phyloP scores from a whole-genome alignment of 2,113 vertebrate genomes.

The Agapornis roseicollis region DNA sequence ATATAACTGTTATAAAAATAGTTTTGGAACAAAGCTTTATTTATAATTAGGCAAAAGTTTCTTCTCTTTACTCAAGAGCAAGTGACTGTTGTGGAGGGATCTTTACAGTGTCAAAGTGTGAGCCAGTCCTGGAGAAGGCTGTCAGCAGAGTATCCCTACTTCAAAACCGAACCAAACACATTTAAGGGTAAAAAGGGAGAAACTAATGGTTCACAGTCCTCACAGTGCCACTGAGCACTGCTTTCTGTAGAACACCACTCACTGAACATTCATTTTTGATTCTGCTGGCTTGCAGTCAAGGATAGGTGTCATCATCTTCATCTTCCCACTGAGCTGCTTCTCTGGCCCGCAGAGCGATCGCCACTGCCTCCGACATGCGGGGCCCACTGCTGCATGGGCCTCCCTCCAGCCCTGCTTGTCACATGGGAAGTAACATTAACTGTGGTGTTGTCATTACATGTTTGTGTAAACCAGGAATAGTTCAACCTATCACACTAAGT shows the following conservation, averaged over 20 bases:
- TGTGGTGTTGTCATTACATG: rapidly evolving
- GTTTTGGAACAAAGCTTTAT: neutral
- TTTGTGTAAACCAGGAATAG: neutral
- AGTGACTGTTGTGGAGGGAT: neutral
- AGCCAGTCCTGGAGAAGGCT: neutral
- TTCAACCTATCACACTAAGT: rapidly evolving
- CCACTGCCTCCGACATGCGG: neutral
- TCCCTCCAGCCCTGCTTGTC: neutral
- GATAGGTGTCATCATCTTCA: rapidly evolving
- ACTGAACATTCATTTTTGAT: rapidly evolving
- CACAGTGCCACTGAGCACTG: neutral
- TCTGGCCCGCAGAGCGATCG: constrained; percentile 36
- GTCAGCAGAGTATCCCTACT: neutral
- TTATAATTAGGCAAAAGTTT: neutral
- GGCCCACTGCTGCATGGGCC: rapidly evolving
- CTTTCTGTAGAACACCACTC: neutral
- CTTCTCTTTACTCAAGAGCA: neutral
- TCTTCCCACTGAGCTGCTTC: neutral
- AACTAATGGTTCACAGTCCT: neutral
- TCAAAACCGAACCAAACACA: neutral
- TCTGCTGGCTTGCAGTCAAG: rapidly evolving
- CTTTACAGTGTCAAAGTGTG: rapidly evolving
- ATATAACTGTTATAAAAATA: neutral
- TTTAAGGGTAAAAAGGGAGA: neutral
- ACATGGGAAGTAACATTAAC: rapidly evolving